Base-by-base conservation (phyloP, 2,113 vertebrate genomes). In the Heteronetta atricapilla region DNA sequence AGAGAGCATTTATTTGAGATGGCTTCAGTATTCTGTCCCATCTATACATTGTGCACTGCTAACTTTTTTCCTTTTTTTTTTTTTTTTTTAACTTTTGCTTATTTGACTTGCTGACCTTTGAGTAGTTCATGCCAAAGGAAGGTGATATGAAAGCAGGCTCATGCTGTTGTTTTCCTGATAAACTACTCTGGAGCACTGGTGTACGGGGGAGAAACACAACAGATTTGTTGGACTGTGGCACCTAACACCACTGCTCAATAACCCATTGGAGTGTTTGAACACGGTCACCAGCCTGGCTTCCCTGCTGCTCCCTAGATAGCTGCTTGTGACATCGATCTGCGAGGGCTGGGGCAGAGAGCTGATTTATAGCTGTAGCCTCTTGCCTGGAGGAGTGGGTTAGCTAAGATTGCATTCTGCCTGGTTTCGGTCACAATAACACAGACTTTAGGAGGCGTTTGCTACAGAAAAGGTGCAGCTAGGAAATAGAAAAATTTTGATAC, bases 281-380 rank as follows among this genome's bases (percentile, higher is more conserved):
- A 40, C 8, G 56, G 59, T 86, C 95, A 95, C 86, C 85, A 86
- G 95, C 88, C 80, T 97, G 95, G 86, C 75, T 93, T 91, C 91
- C 86, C 91, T 93, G 81, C 88, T 91, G 86, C 84, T 96, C 90
- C 88, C 88, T 38, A 10, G 90, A 90, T 72, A 93, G 73, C n/a
- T 96, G 79, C 92, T 94, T 86, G 82, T 93, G 89, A 60, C 90
- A 94, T 93, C 93, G 95, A 95, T 95, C 86, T 68, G 67, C 18
- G 74, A 68, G 89, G 50, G 63, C 33, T 26, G n/a, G 50, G 82
- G 16, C 53, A 66, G 59, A 72, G 84, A 86, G 36, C 77, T 95
- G 86, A 93, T 95, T 88, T 93, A 91, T 73, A 68, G 73, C 89
- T 79, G 40, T 52, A 88, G 69, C 34, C 87, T 87, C 64, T 89